These are phyloP conservation scores for Taphrorychus bicolor DNA, from an alignment of 2,888 invertebrate genomes.

Conservation along the genomic window DNA sequence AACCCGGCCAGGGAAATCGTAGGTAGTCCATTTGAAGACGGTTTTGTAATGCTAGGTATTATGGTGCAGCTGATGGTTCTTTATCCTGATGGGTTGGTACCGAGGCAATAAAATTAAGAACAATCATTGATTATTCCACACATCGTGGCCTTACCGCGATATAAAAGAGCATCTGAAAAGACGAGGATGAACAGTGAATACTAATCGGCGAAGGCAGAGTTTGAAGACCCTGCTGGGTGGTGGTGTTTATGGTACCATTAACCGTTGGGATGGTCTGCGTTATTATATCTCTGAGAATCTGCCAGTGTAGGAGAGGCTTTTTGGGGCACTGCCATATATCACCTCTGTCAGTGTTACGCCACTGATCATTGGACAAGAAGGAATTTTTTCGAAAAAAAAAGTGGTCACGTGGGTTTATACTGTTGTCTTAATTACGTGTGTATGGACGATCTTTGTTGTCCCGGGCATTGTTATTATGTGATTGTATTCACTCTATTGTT, in stretches of 20 bases:
- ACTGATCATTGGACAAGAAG: too few relatives aligned
- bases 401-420: neutral
- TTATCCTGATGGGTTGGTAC: neutral
- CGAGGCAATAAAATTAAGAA: neutral
- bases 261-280: neutral
- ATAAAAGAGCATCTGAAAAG: neutral
- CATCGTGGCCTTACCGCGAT: too few relatives aligned
- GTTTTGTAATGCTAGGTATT: neutral
- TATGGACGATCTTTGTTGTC: neutral
- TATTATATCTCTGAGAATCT: too few relatives aligned
- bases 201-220: neutral
- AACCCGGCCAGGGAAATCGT: neutral
- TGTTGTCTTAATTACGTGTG: neutral
- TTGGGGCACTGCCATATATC: too few relatives aligned
- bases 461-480: neutral
- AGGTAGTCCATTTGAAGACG: too few relatives aligned
- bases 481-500: neutral
- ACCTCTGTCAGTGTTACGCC: too few relatives aligned
- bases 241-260: neutral
- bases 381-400: neutral
- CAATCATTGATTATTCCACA: neutral
- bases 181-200: neutral
- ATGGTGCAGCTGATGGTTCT: neutral
- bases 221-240: neutral
- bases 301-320: too few relatives aligned